Evolutionary conservation across 2,113 vertebrate genomes (phyloP), one percentile per base, ranked within the genome.

Genomic region (Bostrychus sinensis): DNA sequence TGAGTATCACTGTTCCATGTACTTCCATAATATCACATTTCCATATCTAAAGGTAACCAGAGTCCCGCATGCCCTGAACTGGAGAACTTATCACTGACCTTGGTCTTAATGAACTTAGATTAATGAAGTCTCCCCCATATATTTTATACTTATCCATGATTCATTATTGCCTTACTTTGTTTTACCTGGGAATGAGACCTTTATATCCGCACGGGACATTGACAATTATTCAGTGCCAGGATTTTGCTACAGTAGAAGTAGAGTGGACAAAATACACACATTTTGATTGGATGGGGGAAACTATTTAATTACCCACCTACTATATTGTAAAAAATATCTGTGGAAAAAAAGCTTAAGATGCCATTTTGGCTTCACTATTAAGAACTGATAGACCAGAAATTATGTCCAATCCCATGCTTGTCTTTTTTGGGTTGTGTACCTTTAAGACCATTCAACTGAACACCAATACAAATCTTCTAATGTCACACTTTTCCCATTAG

Each of bases 121-220:
- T 46, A 46, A 46, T 42, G 37, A 53, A 26, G n/a, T 70, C 70
- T 61, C 53, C 66, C 51, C 16, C 20, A 41, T 63, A 57, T 39
- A 75, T 59, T 53, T 68, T 25, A 39, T 19, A 17, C 3, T n/a
- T 19, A 62, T 81, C 60, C 71, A 79, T 69, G 64, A 81, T 79
- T 75, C 22, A 79, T 65, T 50, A n/a, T 28, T 50, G 14, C 25
- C 2, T n/a, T 26, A 11, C 10, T 25, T 48, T 14, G 23, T 51
- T 28, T n/a, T 51, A 51, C 25, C 45, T 14, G 22, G 7, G 11
- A 48, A 25, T n/a, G 14, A 51, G 25, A n/a, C 48, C 48, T 51
- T 51, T 51, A 30, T 16, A 48, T 5, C 45, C 45, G 28, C 16
- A n/a, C 9, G 48, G 25, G 48, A 51, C 16, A 51, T 17, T 5